phyloP scores from a whole-genome alignment of 2,888 invertebrate species.

The Caenorhabditis sinica region DNA sequence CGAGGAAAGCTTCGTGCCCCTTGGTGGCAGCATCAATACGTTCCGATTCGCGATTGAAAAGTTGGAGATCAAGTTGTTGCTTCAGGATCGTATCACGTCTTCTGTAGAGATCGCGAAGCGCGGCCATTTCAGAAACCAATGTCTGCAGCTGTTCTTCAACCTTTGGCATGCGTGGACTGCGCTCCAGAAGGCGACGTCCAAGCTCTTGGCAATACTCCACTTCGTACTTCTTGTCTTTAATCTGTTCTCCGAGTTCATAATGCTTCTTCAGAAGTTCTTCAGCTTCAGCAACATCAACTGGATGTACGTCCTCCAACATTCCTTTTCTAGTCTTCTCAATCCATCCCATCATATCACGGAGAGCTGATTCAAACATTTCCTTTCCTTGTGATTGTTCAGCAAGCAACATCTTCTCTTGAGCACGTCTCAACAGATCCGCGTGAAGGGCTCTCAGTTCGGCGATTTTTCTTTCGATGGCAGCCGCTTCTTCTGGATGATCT shows the following conservation, averaged over 20 bases:
- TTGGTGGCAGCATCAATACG: constrained; percentile 96
- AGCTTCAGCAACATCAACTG: constrained; percentile 90
- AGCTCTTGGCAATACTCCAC: constrained; percentile 90
- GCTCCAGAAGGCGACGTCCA: constrained; percentile 86
- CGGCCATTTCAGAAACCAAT: constrained; percentile 68
- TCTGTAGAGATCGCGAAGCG: constrained; percentile 84
- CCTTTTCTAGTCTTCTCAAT: constrained; percentile 75
- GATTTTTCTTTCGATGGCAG: constrained; percentile 91
- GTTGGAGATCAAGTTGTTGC: constrained; percentile 92
- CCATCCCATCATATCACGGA: constrained; percentile 73
- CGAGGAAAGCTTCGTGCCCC: constrained; percentile 94
- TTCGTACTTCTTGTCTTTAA: constrained; percentile 80
- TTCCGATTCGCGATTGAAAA: constrained; percentile 96
- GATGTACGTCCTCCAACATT: constrained; percentile 70
- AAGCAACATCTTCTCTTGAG: constrained; percentile 90
- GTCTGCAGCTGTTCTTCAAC: constrained; percentile 72
- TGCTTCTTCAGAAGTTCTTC: constrained; percentile 93
- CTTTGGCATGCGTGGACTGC: constrained; percentile 85
- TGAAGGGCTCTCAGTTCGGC: constrained; percentile 92
- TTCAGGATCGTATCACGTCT: constrained; percentile 91
- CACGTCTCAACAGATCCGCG: constrained; percentile 91
- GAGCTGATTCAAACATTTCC: constrained; percentile 90
- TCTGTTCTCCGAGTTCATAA: constrained; percentile 91
- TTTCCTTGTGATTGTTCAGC: constrained; percentile 95
- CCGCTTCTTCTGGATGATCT: constrained; percentile 93